Conservation (phyloP, 2,797 vertebrate genomes). For the Typhlichthys subterraneus region DNA sequence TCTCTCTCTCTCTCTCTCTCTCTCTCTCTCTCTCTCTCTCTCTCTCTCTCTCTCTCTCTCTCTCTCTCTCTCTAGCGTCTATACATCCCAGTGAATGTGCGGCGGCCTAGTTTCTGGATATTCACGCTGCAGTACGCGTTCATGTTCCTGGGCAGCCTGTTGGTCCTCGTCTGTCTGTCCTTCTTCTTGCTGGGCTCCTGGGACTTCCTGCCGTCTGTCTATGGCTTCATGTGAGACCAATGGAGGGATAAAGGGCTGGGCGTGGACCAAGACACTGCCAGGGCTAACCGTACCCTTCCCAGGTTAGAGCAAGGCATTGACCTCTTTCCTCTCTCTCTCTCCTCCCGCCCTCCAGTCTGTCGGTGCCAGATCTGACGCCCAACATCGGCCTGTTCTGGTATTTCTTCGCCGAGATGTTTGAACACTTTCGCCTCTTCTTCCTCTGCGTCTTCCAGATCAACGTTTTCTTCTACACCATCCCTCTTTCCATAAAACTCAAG, state of each 20-base stretch:
- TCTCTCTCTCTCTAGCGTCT: slow-evolving; percentile 73
- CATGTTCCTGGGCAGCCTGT: slow-evolving; percentile 90
- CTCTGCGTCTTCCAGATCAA: slow-evolving; percentile 99
- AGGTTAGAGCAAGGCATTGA: not conserved
- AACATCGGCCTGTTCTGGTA: slow-evolving; percentile 99
- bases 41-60: not conserved
- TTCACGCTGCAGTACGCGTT: slow-evolving; percentile 85
- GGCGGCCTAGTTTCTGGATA: slow-evolving; percentile 87
- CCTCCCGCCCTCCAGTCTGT: slow-evolving; percentile 79
- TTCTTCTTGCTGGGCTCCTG: slow-evolving; percentile 97
- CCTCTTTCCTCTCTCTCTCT: not conserved
- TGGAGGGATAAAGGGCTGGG: slow-evolving; percentile 21
- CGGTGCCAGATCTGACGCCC: slow-evolving; percentile 94
- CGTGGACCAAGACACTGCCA: not conserved
- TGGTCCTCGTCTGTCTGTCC: slow-evolving; percentile 88
- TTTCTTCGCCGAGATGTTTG: slow-evolving; percentile 99
- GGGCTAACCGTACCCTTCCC: too few relatives aligned
- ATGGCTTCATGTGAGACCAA: slow-evolving; percentile 94
- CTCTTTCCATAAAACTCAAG: slow-evolving; percentile 95
- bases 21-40: not conserved
- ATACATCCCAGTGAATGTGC: slow-evolving; percentile 88
- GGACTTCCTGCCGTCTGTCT: slow-evolving; percentile 94
- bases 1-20: too few relatives aligned
- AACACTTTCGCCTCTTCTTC: slow-evolving; percentile 97
- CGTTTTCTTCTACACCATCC: slow-evolving; percentile 96